A percentile compares a stretch with the other conserved stretches of the same genome.
Conservation (phyloP, 2,113 vertebrate species). For the Neotoma lepida region DNA sequence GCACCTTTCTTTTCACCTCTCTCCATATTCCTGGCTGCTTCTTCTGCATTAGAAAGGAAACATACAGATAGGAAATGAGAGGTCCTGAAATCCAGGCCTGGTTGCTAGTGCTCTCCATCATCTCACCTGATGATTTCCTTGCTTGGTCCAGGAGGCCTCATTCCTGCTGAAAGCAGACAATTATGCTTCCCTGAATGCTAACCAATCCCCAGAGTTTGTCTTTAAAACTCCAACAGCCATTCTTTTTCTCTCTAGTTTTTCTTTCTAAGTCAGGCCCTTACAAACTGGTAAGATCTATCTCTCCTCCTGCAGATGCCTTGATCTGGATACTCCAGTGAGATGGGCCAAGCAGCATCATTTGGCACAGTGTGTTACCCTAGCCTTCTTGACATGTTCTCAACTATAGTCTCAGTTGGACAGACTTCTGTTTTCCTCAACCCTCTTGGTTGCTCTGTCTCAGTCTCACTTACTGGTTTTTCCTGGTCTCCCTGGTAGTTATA, state of each 20-base stretch:
- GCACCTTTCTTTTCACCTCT: not conserved
- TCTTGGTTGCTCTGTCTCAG: not conserved
- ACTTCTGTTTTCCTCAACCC: not conserved
- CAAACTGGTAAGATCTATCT: not conserved
- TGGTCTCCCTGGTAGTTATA: not conserved
- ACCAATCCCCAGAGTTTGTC: not conserved
- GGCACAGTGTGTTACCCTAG: not conserved
- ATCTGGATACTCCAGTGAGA: not conserved
- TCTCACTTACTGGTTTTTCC: not conserved
- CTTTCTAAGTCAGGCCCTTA: not conserved
- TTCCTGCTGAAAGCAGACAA: not conserved
- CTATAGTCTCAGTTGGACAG: not conserved
- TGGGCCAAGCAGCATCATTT: not conserved
- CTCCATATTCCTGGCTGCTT: not conserved
- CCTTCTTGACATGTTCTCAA: not conserved
- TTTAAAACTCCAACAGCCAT: not conserved
- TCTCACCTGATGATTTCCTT: not conserved
- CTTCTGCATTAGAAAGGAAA: not conserved
- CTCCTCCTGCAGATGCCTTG: not conserved
- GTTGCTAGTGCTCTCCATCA: not conserved
- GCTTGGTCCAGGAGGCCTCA: not conserved
- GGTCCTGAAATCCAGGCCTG: not conserved
- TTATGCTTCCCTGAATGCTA: not conserved
- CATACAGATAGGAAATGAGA: not conserved
- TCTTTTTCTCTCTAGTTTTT: not conserved